Conservation (phyloP, 2,797 vertebrate genomes). For the Hozukius guyotensis region DNA sequence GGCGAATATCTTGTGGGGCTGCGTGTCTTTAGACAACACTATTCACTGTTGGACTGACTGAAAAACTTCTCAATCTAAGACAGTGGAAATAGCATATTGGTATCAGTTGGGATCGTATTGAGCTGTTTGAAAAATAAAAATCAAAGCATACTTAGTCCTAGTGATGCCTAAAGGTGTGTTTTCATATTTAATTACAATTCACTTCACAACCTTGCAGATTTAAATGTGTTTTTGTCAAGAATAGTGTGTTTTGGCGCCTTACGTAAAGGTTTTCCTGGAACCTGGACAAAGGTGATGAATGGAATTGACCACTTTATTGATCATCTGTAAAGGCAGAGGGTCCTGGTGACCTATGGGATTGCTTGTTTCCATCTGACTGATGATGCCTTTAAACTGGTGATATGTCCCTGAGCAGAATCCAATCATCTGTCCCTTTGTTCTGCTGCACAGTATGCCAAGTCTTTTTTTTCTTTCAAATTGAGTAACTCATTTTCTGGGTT, state of each 20-base stretch:
- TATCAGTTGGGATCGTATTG: neutral
- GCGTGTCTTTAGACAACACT: neutral
- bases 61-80: neutral
- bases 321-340: neutral
- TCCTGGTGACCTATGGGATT: conserved; percentile 12
- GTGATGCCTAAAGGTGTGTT: neutral
- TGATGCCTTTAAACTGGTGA: neutral
- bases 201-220: neutral
- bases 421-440: conserved; percentile 24
- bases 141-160: neutral
- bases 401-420: conserved; percentile 10
- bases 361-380: conserved; percentile 18
- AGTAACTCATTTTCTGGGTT: conserved; percentile 3
- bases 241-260: neutral
- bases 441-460: neutral
- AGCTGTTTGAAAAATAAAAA: neutral
- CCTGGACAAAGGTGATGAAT: conserved; percentile 4
- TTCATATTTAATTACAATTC: neutral
- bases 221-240: neutral
- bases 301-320: conserved; percentile 35
- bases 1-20: neutral
- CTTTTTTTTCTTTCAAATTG: conserved; percentile 6
- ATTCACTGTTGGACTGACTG: neutral
- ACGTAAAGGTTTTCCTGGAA: conserved; percentile 7
- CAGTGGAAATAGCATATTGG: neutral